Evolutionary conservation across 2,888 invertebrate genomes (phyloP).

Genomic region (Actias luna): DNA sequence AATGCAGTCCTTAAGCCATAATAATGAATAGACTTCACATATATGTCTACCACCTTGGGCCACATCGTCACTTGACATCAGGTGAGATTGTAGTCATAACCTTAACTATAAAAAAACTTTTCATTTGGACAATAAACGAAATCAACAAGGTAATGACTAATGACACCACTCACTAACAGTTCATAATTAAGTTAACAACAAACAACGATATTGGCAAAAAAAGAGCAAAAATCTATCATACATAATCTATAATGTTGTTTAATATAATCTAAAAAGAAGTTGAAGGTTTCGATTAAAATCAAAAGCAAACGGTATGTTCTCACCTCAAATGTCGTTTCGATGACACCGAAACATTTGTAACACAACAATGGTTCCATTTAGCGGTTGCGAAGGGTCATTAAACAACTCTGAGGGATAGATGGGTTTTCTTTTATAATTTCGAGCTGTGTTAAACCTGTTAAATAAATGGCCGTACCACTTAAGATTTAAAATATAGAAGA

Average conservation of each 20-base stretch:
- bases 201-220: no score
- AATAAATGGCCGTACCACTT: not conserved
- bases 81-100: no score
- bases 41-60: no score
- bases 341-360: conserved; percentile 78
- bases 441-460: conserved; percentile 6
- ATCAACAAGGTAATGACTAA: no score
- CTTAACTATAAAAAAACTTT: no score
- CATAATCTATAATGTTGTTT: not conserved
- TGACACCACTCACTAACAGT: no score
- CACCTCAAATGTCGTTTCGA: conserved; percentile 69
- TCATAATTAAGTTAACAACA: no score
- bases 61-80: no score
- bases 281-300: not conserved
- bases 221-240: no score
- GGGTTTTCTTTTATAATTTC: conserved; percentile 15
- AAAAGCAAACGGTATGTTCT: conserved; percentile 56
- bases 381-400: conserved; percentile 50
- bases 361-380: conserved; percentile 73
- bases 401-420: conserved; percentile 47
- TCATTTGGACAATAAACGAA: no score
- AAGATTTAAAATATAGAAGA: not conserved
- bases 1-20: no score
- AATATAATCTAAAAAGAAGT: not conserved
- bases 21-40: no score